phyloP scores from a whole-genome alignment of 2,797 vertebrate species.

The Falco peregrinus region DNA sequence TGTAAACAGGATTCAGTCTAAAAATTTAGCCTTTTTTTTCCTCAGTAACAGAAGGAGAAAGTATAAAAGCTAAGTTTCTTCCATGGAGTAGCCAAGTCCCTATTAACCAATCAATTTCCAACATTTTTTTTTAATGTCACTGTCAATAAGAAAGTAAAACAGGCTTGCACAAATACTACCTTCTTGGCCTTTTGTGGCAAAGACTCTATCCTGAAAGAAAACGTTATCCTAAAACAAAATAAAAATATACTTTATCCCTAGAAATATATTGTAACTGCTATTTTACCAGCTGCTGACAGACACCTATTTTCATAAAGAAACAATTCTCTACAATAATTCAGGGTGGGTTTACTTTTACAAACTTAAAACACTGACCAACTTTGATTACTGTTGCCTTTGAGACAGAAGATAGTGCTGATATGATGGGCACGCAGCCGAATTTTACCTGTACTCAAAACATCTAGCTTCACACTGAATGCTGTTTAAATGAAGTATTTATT shows the following conservation, averaged over 20 bases:
- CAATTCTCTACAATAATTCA: background rate
- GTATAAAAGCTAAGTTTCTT: background rate
- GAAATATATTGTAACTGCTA: background rate
- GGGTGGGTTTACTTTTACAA: background rate
- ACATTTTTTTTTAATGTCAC: background rate
- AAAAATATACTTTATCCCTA: background rate
- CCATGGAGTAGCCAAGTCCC: background rate
- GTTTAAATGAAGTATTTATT: background rate
- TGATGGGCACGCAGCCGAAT: rapidly evolving
- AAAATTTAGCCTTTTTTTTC: background rate
- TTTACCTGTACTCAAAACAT: background rate
- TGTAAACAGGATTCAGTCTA: background rate
- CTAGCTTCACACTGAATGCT: background rate
- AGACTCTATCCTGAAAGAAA: background rate
- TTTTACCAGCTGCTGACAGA: background rate
- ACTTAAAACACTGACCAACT: background rate
- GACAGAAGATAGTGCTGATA: background rate
- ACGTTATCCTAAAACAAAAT: background rate
- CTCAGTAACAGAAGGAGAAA: background rate
- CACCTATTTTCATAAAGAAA: background rate
- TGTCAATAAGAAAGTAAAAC: background rate
- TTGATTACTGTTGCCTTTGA: background rate
- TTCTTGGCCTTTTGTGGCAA: background rate
- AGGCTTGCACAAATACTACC: background rate
- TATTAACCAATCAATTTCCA: background rate